A percentile compares a stretch with the other conserved stretches of the same genome.
Evolutionary conservation across 37 sponge, comb jelly and placozoan genomes (phyloP).

Genomic region (Aphrocallistes beatrix): DNA sequence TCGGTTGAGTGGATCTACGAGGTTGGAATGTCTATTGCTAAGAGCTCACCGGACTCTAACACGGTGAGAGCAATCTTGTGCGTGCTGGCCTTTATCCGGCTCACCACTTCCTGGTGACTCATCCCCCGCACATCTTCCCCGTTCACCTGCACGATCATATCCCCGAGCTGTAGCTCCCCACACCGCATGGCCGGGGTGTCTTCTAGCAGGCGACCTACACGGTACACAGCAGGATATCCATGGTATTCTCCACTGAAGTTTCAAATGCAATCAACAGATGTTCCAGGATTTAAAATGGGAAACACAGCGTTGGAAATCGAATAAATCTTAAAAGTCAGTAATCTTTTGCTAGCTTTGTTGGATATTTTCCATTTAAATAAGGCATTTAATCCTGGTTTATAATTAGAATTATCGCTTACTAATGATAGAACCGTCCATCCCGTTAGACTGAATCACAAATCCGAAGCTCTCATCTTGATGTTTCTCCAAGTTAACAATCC

Average conservation of each 20-base stretch:
- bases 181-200: conserved; percentile 73
- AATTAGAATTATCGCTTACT: too few species aligned
- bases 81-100: conserved; percentile 69
- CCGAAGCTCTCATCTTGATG: conserved; percentile 61
- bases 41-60: not conserved
- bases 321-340: too few species aligned
- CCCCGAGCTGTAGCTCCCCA: conserved; percentile 51
- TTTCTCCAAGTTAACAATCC: not conserved
- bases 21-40: not conserved
- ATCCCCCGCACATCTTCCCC: conserved; percentile 62
- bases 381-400: too few species aligned
- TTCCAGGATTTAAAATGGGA: too few species aligned
- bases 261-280: too few species aligned
- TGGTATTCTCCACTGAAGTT: too few species aligned
- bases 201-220: conserved; percentile 70
- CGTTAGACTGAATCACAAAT: conserved; percentile 83
- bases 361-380: too few species aligned
- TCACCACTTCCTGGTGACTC: conserved; percentile 58
- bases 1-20: too few species aligned
- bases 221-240: too few species aligned
- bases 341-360: too few species aligned
- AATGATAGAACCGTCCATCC: conserved; percentile 10
- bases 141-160: conserved; percentile 77
- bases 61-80: conserved; percentile 31
- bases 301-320: not conserved